A percentile compares a stretch with the other conserved stretches of the same genome.
phyloP scores from a whole-genome alignment of 1,140 invertebrate species.

The Holcopasites calliopsidis region DNA sequence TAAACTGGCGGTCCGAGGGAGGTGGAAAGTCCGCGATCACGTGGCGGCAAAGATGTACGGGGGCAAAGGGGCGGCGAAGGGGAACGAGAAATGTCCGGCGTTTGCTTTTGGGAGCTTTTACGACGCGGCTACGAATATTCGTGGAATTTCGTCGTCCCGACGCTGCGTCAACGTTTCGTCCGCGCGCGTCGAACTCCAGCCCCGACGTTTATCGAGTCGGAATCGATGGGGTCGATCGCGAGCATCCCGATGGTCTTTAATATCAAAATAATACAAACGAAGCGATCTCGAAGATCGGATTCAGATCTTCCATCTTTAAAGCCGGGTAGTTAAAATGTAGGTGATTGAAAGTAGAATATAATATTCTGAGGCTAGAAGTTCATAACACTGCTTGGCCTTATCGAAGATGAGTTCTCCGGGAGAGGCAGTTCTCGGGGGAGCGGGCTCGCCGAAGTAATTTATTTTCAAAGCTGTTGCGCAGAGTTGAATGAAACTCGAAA shows the following conservation, averaged over 20 bases:
- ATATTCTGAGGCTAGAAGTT: no score
- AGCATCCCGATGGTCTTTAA: no score
- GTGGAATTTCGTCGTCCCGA: slow-evolving; percentile 52
- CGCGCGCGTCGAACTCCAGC: neutral
- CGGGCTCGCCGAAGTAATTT: neutral
- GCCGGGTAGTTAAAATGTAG: no score
- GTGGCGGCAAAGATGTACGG: slow-evolving; percentile 26
- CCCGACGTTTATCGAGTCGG: no score
- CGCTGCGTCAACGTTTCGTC: slow-evolving; percentile 57
- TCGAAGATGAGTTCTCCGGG: neutral
- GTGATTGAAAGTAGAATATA: no score
- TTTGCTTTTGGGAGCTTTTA: slow-evolving; percentile 26
- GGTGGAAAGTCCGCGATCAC: slow-evolving; percentile 53
- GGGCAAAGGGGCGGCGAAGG: neutral
- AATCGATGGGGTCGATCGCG: no score
- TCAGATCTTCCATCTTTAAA: no score
- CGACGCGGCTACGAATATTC: slow-evolving; percentile 55
- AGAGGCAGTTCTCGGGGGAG: neutral
- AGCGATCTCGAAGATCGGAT: no score
- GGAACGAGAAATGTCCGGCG: slow-evolving; percentile 29
- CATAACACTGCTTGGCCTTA: no score
- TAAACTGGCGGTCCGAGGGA: slow-evolving; percentile 53
- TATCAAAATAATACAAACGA: no score
- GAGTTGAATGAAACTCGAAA: neutral
- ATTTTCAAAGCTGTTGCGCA: neutral